Base-by-base conservation (phyloP, 2,113 vertebrate species). In the Onychostruthus taczanowskii region DNA sequence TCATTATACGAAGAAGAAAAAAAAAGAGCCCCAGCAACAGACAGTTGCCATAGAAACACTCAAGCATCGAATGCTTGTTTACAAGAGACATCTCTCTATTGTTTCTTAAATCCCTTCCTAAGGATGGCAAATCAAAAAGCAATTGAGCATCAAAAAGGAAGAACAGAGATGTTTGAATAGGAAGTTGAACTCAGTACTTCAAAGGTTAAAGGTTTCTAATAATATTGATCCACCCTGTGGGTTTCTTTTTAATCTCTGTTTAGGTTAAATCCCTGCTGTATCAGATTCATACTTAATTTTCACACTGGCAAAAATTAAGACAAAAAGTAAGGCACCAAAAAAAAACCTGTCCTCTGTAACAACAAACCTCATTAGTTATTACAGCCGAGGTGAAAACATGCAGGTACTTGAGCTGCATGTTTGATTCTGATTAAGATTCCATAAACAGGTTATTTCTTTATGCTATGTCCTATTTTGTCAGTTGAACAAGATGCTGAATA, bases 1-100 rank as follows among this genome's bases (percentile, higher is more conserved):
- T 97, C 98, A 98, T 98, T 96, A 97, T 98, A 98, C 97, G 94
- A 97, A 96, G 96, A 95, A 95, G 95, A 93, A 89, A 96, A 95
- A 96, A 96, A 98, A 98, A 98, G 97, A 98, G 98, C 98, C 98
- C 97, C 97, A 78, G 98, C 98, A 98, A 98, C 98, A 98, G 98
- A 98, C 98, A 97, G 98, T 99, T 99, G 97, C 99, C 98, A 99
- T 98, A 98, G 98, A 98, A 98, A 99, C 98, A 95, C 96, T 78
- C 97, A 97, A 98, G 98, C 98, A 98, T 98, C 98, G 95, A 98
- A 98, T 98, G 98, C 98, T 98, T 98, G 98, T 98, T 98, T 98
- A 99, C 97, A 98, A 98, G 98, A 98, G 98, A 98, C 98, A 98
- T 98, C 98, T 98, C 98, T 97, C 97, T 97, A 98, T 97, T 97